Evolutionary conservation across 1,140 invertebrate genomes (phyloP), one percentile per base, ranked within the genome.

Genomic region (Drosophila ogumai): DNA sequence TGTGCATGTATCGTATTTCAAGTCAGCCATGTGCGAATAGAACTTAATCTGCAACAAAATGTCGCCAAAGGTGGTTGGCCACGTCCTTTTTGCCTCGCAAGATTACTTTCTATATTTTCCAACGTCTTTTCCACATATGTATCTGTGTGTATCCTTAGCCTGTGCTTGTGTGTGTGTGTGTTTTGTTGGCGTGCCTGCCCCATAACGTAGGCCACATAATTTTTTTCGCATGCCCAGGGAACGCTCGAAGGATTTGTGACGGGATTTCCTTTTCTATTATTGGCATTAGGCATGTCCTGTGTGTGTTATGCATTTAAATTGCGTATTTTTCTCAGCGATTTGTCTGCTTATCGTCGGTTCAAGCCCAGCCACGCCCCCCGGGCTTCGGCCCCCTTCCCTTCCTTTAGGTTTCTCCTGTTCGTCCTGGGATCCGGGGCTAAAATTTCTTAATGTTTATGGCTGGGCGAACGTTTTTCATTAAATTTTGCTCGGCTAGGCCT

Each of bases 251-350:
- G 91, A 92, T 92, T 92, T 92, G 90, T 92, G 91, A 90, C 82
- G 86, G 91, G 91, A 92, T 92, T 92, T 92, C 91, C 91, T 92
- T 92, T 92, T 92, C 91, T 92, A 92, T 92, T 92, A 92, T 92
- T 92, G 91, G 91, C 91, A 92, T 92, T 92, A 92, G 91, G 88
- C 91, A 92, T 92, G 91, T 92, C 91, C 91, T 92, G 80, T 92
- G 91, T 92, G 91, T 92, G 91, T 92, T 92, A 92, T 92, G 91
- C 91, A 92, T 92, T 92, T 92, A 92, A 92, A 92, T 92, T 92
- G 91, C 91, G 91, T 92, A 92, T 92, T 92, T 92, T 92, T 92
- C 88, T 91, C 86, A 91, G 85, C 91, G 87, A 91, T 91, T 91
- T 91, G 90, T 91, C 91, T 91, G 87, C 82, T 90, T 90, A 90